phyloP scores from a whole-genome alignment of 2,113 vertebrate species.

The Anoplopoma fimbria region DNA sequence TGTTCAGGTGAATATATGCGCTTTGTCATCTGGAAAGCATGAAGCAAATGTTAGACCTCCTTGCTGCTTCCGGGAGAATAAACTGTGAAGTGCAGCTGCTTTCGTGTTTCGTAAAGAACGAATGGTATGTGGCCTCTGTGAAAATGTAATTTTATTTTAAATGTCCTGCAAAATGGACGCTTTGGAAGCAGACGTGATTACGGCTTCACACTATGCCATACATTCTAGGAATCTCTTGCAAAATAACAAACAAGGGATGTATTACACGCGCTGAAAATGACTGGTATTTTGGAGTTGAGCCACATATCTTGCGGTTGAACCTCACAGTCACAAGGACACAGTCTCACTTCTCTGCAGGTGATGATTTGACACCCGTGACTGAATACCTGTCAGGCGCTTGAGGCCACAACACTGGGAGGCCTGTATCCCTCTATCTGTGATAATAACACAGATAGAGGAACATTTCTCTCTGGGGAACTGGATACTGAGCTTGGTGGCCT shows the following conservation, averaged over 20 bases:
- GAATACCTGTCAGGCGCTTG: constrained; percentile 39
- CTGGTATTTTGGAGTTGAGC: neutral
- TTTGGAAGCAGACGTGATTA: neutral
- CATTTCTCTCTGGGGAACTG: constrained; percentile 48
- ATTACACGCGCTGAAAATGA: neutral
- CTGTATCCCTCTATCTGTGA: no score
- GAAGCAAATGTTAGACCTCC: constrained; percentile 33
- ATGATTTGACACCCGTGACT: constrained; percentile 21
- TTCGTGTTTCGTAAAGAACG: neutral
- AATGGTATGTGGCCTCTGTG: neutral
- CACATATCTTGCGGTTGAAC: constrained; percentile 27
- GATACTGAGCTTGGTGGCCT: neutral
- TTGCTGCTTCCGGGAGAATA: neutral
- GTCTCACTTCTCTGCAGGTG: constrained; percentile 31
- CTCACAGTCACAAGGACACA: neutral
- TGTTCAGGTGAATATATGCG: constrained; percentile 6
- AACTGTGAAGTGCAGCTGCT: constrained; percentile 39
- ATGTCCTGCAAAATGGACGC: neutral
- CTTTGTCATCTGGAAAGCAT: constrained; percentile 57
- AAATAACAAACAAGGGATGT: constrained; percentile 8
- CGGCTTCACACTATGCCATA: neutral
- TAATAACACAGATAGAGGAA: constrained; percentile 53
- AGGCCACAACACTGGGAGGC: constrained; percentile 15
- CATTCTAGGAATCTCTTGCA: constrained; percentile 2
- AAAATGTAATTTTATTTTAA: neutral